Percentiles rank a stretch among this genome's conserved stretches.
Evolutionary conservation across 1,140 invertebrate species (phyloP).

Genomic region (Nasonia giraulti): DNA sequence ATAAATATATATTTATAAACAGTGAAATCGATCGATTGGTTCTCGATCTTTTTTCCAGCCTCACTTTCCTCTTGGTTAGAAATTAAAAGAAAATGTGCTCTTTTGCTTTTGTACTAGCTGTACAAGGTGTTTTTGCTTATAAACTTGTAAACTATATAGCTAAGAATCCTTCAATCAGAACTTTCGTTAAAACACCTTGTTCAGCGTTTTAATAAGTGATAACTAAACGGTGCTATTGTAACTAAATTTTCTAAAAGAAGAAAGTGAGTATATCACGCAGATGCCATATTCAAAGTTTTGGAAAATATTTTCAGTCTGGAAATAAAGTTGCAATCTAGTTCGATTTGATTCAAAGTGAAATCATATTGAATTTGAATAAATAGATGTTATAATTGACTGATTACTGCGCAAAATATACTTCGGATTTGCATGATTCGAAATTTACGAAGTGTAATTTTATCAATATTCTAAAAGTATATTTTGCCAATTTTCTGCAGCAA

Average conservation of each 20-base stretch:
- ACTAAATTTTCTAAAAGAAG: neutral
- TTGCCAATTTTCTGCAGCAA: neutral
- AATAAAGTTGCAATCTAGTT: neutral
- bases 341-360: too few relatives aligned
- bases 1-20: conserved; percentile 31
- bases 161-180: too few relatives aligned
- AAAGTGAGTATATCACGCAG: neutral
- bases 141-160: neutral
- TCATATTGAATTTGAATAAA: too few relatives aligned
- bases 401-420: too few relatives aligned
- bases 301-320: conserved; percentile 8
- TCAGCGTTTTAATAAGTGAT: neutral
- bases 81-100: neutral
- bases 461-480: neutral
- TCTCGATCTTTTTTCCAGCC: conserved; percentile 2
- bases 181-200: neutral
- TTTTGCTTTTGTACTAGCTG: neutral
- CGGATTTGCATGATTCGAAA: too few relatives aligned
- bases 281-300: neutral
- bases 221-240: neutral
- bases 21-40: conserved; percentile 33
- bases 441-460: neutral
- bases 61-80: neutral
- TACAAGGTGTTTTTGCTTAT: neutral
- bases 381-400: too few relatives aligned